Percentiles rank a stretch among this genome's conserved stretches.
Evolutionary conservation across 2,113 vertebrate species (phyloP).

Genomic region (Oxygymnocypris stewartii): DNA sequence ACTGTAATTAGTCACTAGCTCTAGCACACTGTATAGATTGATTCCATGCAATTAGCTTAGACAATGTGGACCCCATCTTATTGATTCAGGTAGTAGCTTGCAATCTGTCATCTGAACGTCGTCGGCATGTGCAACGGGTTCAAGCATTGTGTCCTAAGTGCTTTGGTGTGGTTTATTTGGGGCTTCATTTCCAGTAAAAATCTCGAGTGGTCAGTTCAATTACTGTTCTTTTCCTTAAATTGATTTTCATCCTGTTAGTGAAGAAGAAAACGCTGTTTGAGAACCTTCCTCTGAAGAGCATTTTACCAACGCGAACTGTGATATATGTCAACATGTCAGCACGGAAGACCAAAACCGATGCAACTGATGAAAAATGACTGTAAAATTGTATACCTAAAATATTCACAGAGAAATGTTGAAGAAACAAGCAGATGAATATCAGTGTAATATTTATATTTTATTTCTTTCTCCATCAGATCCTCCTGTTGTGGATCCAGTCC

Average conservation of each 20-base stretch:
- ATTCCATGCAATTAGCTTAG: conserved; percentile 67
- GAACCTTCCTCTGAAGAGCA: background rate
- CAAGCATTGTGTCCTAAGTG: conserved; percentile 28
- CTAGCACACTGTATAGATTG: conserved; percentile 64
- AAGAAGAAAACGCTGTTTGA: background rate
- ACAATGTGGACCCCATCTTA: conserved; percentile 40
- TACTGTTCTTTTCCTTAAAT: conserved; percentile 7
- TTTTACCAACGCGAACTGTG: background rate
- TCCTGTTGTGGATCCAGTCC: conserved; percentile 85
- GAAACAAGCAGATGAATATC: background rate
- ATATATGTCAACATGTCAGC: background rate
- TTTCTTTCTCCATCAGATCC: conserved; percentile 73
- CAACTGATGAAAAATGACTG: background rate
- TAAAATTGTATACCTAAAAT: background rate
- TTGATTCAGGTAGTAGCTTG: conserved; percentile 21
- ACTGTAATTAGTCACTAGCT: conserved; percentile 66
- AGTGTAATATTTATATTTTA: background rate
- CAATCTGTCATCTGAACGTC: conserved; percentile 26
- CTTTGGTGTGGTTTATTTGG: conserved; percentile 5
- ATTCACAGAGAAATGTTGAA: background rate
- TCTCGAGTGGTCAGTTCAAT: conserved; percentile 21
- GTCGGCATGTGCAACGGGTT: conserved; percentile 8
- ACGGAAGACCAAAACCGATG: background rate
- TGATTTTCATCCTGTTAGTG: background rate
- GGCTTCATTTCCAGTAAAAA: conserved; percentile 34